A percentile compares a stretch with the other conserved stretches of the same genome.
Evolutionary conservation across 1,140 invertebrate genomes (phyloP).

Genomic region (Procambarus virginalis): DNA sequence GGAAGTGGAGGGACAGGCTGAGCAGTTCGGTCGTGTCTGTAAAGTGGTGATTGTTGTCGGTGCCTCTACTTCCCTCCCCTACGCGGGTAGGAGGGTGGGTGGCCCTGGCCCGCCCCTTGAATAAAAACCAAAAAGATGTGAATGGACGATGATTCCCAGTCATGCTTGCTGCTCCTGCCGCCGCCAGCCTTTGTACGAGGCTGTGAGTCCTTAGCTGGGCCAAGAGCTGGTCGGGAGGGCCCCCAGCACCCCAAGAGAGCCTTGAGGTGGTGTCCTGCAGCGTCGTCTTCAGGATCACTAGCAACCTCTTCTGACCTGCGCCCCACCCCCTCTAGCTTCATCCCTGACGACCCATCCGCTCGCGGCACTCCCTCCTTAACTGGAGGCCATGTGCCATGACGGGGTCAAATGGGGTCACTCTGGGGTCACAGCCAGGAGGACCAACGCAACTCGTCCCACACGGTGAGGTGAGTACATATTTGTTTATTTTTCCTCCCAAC

Average conservation of each 20-base stretch:
- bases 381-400: neutral
- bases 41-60: neutral
- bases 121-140: too few species aligned
- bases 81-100: neutral
- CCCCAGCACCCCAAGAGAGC: neutral
- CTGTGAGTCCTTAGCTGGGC: too few species aligned
- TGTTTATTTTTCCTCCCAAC: too few species aligned
- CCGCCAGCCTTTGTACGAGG: too few species aligned
- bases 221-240: too few species aligned
- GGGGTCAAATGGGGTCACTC: neutral
- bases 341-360: neutral
- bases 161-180: too few species aligned
- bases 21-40: neutral
- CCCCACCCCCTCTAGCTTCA: neutral
- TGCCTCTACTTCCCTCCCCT: neutral
- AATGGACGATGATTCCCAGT: too few species aligned
- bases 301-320: neutral
- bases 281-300: neutral
- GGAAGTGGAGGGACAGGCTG: neutral
- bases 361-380: neutral
- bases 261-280: neutral
- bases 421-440: conserved; percentile 1
- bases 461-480: neutral
- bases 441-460: neutral
- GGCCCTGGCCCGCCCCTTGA: neutral